Conservation (phyloP, 2,888 invertebrate species). For the Rugalucina vietnamica region DNA sequence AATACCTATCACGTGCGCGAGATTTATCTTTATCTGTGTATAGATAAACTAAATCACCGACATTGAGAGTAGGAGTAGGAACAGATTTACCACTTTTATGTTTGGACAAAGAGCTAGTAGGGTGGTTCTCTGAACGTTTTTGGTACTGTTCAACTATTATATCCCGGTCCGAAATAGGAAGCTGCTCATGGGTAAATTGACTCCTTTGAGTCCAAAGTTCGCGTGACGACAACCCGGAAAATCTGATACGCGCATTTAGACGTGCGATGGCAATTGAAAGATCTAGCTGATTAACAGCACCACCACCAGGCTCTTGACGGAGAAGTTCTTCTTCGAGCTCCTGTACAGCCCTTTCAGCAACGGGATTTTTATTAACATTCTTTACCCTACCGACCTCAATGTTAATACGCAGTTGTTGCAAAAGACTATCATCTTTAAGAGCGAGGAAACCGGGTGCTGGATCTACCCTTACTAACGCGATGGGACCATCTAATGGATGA, state of each 20-base stretch:
- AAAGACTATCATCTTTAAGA: constrained; percentile 41
- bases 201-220: constrained; percentile 64
- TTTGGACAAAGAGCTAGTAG: constrained; percentile 56
- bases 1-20: constrained; percentile 47
- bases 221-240: constrained; percentile 55
- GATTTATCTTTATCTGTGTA: constrained; percentile 43
- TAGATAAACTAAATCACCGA: constrained; percentile 60
- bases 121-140: constrained; percentile 50
- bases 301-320: constrained; percentile 52
- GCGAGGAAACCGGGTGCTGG: constrained; percentile 60
- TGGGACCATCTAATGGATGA: constrained; percentile 55
- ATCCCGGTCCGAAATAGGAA: constrained; percentile 50
- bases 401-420: constrained; percentile 33
- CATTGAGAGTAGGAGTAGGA: constrained; percentile 1
- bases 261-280: constrained; percentile 35
- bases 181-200: constrained; percentile 60
- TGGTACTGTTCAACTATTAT: not conserved
- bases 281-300: constrained; percentile 19
- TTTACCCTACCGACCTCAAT: constrained; percentile 56
- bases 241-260: constrained; percentile 60
- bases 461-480: constrained; percentile 61
- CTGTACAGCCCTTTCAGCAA: constrained; percentile 54
- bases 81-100: not conserved
- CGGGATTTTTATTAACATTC: constrained; percentile 56
- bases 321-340: constrained; percentile 68